Conservation (phyloP, 2,113 vertebrate genomes). For the Corvus hawaiiensis region DNA sequence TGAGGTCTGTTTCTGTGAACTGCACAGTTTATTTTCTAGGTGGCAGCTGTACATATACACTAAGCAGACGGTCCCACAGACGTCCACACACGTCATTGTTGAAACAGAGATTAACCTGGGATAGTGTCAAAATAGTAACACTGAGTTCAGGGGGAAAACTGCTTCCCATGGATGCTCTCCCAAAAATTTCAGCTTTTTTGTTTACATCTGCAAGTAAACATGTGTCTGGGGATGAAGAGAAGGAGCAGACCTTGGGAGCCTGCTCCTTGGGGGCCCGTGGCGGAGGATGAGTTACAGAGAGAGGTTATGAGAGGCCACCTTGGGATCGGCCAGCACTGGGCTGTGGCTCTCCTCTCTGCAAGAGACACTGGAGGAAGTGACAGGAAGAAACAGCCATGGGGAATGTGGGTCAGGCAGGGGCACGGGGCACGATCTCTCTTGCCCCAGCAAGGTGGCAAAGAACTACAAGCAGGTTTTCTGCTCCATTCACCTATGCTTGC, state of each 20-base stretch:
- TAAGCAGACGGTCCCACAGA: constrained; percentile 38
- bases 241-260: constrained; percentile 34
- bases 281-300: not conserved
- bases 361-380: not conserved
- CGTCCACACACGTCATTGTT: not conserved
- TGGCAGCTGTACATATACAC: constrained; percentile 42
- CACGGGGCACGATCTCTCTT: not conserved
- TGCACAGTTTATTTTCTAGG: not conserved
- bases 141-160: constrained; percentile 27
- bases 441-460: not conserved
- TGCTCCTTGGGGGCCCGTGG: not conserved
- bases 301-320: not conserved
- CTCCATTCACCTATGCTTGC: not conserved
- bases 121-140: not conserved
- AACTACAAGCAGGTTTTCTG: not conserved
- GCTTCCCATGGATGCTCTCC: constrained; percentile 43
- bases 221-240: constrained; percentile 34
- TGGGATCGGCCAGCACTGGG: not conserved
- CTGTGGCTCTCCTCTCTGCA: not conserved
- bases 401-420: not conserved
- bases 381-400: accelerated
- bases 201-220: constrained; percentile 62
- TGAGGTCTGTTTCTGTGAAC: not conserved
- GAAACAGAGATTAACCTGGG: constrained; percentile 56
- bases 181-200: constrained; percentile 27